phyloP scores from a whole-genome alignment of 2,888 invertebrate genomes.

The Trissolcus japonicus region DNA sequence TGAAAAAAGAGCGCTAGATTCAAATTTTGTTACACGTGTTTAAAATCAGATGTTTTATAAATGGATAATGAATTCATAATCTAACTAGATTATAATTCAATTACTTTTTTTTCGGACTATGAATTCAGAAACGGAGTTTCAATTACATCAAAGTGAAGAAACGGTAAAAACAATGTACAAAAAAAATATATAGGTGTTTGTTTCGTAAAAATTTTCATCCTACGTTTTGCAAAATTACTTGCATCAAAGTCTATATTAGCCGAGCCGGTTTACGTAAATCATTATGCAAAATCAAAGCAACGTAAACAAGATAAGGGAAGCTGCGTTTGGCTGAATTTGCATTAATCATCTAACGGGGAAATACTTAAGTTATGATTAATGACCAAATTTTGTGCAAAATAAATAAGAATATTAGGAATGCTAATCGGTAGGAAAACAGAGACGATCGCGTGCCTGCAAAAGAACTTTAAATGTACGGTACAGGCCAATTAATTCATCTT shows the following conservation, averaged over 20 bases:
- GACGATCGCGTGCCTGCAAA: no score
- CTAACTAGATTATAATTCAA: no score
- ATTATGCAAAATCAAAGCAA: conserved; percentile 30
- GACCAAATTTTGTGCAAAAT: conserved; percentile 2
- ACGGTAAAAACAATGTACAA: not conserved
- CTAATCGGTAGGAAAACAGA: no score
- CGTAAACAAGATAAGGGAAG: conserved; percentile 24
- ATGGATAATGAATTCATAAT: no score
- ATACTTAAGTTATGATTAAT: conserved; percentile 12
- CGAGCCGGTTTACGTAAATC: conserved; percentile 29
- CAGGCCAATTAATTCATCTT: no score
- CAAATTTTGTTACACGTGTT: no score
- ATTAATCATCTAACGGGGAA: conserved; percentile 22
- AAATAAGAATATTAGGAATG: no score
- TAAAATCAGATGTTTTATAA: no score
- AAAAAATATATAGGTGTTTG: not conserved
- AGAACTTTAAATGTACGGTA: no score
- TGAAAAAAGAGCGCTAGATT: no score
- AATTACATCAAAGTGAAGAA: not conserved
- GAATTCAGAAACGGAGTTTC: no score
- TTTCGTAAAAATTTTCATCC: conserved; percentile 11
- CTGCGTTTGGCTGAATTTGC: conserved; percentile 2
- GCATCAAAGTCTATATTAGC: conserved; percentile 18
- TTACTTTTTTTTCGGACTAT: no score
- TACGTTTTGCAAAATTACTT: conserved; percentile 7